phyloP scores from a whole-genome alignment of 2,797 vertebrate species.

The Cuculus canorus region DNA sequence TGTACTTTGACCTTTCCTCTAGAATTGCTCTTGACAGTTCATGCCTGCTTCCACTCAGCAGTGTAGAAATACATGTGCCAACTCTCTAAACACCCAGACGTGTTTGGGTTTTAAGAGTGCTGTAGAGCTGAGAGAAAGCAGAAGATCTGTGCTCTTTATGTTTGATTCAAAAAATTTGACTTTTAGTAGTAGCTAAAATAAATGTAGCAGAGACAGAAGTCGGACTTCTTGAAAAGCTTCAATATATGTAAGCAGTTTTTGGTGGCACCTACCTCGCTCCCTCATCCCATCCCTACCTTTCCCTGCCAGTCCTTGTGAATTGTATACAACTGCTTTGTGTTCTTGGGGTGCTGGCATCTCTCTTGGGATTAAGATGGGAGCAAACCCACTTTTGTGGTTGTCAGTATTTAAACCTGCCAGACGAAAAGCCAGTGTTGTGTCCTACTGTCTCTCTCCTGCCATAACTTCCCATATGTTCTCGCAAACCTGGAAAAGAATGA shows the following conservation, averaged over 20 bases:
- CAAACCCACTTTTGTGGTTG: background rate
- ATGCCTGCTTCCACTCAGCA: conserved; percentile 38
- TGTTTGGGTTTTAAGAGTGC: background rate
- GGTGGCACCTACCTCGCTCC: background rate
- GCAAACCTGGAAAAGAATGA: background rate
- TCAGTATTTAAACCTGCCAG: background rate
- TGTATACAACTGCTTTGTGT: background rate
- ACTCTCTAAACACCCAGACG: conserved; percentile 3
- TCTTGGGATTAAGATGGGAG: background rate
- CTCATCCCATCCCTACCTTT: background rate
- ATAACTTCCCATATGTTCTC: background rate
- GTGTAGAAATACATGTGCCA: conserved; percentile 11
- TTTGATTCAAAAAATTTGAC: background rate
- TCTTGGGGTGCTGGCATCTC: background rate
- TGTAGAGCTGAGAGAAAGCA: background rate
- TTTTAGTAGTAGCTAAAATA: background rate
- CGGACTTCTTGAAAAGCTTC: background rate
- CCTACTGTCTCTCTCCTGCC: background rate
- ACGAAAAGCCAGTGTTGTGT: background rate
- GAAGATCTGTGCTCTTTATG: background rate
- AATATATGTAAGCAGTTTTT: background rate
- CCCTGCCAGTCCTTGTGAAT: background rate
- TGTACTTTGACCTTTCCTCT: conserved; percentile 46
- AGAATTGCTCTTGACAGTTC: conserved; percentile 39
- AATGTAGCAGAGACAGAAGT: background rate